Evolutionary conservation across 2,888 invertebrate species (phyloP), one percentile per base, ranked within the genome.

Genomic region (Zhuqinia jingwanae): DNA sequence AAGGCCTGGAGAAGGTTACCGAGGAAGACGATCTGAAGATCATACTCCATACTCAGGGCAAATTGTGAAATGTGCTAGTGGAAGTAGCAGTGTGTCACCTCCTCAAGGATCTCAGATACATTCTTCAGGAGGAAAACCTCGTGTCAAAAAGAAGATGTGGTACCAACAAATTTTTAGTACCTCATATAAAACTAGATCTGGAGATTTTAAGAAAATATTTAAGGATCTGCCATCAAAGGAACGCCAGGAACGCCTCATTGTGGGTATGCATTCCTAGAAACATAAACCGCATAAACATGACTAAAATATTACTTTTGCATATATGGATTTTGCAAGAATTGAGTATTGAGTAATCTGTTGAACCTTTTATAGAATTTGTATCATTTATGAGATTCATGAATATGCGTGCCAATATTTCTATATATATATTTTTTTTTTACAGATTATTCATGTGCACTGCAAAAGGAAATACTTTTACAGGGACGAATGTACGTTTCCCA

Each of bases 401-500:
- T n/a, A n/a, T n/a, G n/a, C n/a, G n/a, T n/a, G n/a, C n/a, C n/a
- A n/a, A n/a, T n/a, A n/a, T n/a, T n/a, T n/a, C n/a, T n/a, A n/a
- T n/a, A n/a, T n/a, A n/a, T n/a, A n/a, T n/a, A n/a, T n/a, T n/a
- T n/a, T n/a, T n/a, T n/a, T 90, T 91, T 93, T 94, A 75, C 93
- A 98, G 99, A 99, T 94, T 99, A 99, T 93, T 97, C 98, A 17
- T 99, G 99, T 94, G 99, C 99, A 10, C 94, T 98, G 58, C 99
- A 99, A 93, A 96, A 97, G 92, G 99, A 99, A 92, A 98, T 99
- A 92, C 94, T 99, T 88, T 96, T 97, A 8, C 99, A 99, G 92
- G 99, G 99, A 17, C 95, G 99, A 30, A 94, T 99, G 91, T 99
- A 98, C 93, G 96, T 98, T 70, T 97, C 98, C 0, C 97, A 97